Conservation (phyloP, 2,888 invertebrate genomes). For the Latrodectus hesperus region DNA sequence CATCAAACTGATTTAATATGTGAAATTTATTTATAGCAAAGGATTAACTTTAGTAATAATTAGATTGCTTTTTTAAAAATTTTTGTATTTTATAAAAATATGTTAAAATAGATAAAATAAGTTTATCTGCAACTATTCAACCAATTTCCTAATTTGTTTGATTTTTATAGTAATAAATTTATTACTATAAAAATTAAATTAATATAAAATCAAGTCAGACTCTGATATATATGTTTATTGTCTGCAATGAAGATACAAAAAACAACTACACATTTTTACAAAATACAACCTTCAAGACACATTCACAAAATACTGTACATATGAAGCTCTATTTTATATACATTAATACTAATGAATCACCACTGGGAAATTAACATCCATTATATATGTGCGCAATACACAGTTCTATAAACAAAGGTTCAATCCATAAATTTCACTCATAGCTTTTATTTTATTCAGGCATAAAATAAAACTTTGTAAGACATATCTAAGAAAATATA, state of each 20-base stretch:
- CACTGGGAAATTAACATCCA: slow-evolving; percentile 55
- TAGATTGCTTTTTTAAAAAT: no score
- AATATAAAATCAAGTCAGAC: no score
- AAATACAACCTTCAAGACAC: slow-evolving; percentile 67
- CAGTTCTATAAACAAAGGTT: slow-evolving; percentile 46
- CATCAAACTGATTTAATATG: no score
- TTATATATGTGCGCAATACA: slow-evolving; percentile 34
- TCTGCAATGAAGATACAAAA: slow-evolving; percentile 62
- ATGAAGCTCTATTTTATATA: slow-evolving; percentile 65
- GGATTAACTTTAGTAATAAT: no score
- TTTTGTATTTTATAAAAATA: no score
- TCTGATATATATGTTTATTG: slow-evolving; percentile 47
- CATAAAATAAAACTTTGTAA: slow-evolving; percentile 43
- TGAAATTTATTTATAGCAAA: no score
- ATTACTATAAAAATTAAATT: no score
- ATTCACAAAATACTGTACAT: slow-evolving; percentile 61
- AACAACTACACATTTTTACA: slow-evolving; percentile 67
- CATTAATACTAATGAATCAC: slow-evolving; percentile 67
- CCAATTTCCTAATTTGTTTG: no score
- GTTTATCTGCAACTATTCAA: no score
- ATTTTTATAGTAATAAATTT: no score
- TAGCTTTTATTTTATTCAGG: slow-evolving; percentile 27
- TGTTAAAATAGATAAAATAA: no score
- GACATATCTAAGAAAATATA: slow-evolving; percentile 62
- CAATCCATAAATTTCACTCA: slow-evolving; percentile 29